Evolutionary conservation across 1,140 invertebrate species (phyloP), one percentile per base, ranked within the genome.

Genomic region (Drosophila sulfurigaster): DNA sequence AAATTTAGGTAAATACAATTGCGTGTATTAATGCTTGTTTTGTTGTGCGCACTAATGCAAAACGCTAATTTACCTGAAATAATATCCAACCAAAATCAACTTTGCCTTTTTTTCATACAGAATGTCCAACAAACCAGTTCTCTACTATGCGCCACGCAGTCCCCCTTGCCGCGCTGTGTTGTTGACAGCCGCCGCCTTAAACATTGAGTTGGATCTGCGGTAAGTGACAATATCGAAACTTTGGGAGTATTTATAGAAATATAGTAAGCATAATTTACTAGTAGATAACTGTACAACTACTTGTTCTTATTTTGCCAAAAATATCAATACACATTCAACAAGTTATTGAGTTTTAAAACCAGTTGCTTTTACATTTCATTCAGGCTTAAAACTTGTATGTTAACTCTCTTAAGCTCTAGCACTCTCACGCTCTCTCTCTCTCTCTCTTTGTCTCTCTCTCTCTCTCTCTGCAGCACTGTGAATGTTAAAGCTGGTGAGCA

Each of bases 141-240:
- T 93, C 0, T 93, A 93, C 70, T 93, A 93, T 65, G 58, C 88
- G 5, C 78, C 80, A 45, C 88, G 87, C 48, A 94, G 93, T 75
- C 93, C 95, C 1, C 95, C 96, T 1, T 95, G 95, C 83, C 93
- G 96, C 10, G 86, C 94, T 20, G 94, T 96, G n/a, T 91, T 95
- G 57, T 80, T 96, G 69, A 93, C 95, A 8, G 95, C 95, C 3
- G 96, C 95, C 85, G 94, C 94, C 25, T 60, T 96, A 4, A 96
- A 95, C 3, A 83, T 96, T 49, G 95, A 96, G 59, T 90, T 96
- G 28, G 96, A 97, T 88, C 82, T 96, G 11, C 96, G 87, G 90
- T 91, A 54, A 79, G n/a, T n/a, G n/a, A n/a, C n/a, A n/a, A n/a
- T n/a, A n/a, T n/a, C n/a, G n/a, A n/a, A n/a, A n/a, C n/a, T n/a